Percentiles rank a stretch among this genome's conserved stretches.
Evolutionary conservation across 2,113 vertebrate genomes (phyloP).

Genomic region (Calidris pugnax): DNA sequence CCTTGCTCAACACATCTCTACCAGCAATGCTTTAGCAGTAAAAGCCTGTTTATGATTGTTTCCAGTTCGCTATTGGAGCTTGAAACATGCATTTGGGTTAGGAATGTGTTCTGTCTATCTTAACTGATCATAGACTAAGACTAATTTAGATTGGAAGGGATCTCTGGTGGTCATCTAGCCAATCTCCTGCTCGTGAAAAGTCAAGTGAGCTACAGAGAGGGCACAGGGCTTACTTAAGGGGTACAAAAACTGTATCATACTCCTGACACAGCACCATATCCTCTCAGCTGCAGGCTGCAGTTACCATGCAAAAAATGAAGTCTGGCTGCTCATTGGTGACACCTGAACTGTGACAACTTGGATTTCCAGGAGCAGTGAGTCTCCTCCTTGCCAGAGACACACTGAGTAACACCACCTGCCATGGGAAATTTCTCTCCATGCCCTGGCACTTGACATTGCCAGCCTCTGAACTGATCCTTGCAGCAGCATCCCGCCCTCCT

Average conservation of each 20-base stretch:
- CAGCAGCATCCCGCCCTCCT: background rate
- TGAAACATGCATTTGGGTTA: background rate
- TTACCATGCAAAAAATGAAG: background rate
- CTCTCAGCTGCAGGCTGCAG: background rate
- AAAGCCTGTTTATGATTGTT: background rate
- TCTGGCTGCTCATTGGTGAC: background rate
- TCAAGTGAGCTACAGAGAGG: background rate
- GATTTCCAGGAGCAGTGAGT: background rate
- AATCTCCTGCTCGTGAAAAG: background rate
- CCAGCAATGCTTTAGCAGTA: background rate
- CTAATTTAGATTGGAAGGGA: background rate
- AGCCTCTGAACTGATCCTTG: background rate
- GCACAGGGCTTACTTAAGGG: background rate
- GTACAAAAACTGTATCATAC: background rate
- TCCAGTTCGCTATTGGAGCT: background rate
- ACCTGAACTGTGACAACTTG: background rate
- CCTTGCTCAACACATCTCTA: background rate
- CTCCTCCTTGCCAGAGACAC: conserved; percentile 26
- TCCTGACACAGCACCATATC: background rate
- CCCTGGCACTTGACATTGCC: conserved; percentile 10
- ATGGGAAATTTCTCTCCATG: conserved; percentile 33
- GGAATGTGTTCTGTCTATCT: background rate
- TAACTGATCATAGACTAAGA: background rate
- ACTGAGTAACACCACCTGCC: conserved; percentile 48
- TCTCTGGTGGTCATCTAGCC: background rate